Percentiles rank a stretch among this genome's conserved stretches.
These are phyloP conservation scores for Gastrophryne carolinensis DNA, from an alignment of 2,797 vertebrate species.

Conservation along the genomic window DNA sequence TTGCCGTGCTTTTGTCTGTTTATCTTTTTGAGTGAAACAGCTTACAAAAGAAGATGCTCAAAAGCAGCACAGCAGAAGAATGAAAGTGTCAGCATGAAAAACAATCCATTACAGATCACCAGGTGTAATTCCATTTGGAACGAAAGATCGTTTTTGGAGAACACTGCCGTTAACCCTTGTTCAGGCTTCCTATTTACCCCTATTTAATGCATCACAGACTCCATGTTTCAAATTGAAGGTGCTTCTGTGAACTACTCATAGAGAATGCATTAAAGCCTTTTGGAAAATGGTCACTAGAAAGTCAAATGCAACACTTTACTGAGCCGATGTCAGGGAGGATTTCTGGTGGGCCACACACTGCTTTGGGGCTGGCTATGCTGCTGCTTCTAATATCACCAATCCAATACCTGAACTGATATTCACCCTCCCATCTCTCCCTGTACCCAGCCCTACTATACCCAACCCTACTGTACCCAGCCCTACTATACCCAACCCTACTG, in stretches of 20 bases:
- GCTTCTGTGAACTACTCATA: slow-evolving; percentile 1
- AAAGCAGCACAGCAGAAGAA: slow-evolving; percentile 58
- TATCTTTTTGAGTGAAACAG: slow-evolving; percentile 47
- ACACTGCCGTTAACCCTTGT: slow-evolving; percentile 46
- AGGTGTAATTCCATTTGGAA: slow-evolving; percentile 50
- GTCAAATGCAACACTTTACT: background rate
- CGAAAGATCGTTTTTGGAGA: slow-evolving; percentile 48
- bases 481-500: too few relatives aligned
- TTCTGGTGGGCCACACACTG: too few relatives aligned
- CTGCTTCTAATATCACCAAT: too few relatives aligned
- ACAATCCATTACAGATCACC: slow-evolving; percentile 56
- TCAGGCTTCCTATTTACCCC: slow-evolving; percentile 8
- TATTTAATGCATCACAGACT: slow-evolving; percentile 39
- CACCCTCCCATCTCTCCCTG: too few relatives aligned
- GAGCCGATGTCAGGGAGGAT: background rate
- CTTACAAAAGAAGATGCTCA: slow-evolving; percentile 50
- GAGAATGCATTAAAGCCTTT: slow-evolving; percentile 13
- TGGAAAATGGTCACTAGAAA: background rate
- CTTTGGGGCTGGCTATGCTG: too few relatives aligned
- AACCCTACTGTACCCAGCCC: too few relatives aligned
- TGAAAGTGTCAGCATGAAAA: slow-evolving; percentile 41
- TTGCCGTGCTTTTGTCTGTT: slow-evolving; percentile 42
- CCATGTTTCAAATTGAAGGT: slow-evolving; percentile 13
- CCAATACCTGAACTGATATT: too few relatives aligned
- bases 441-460: too few relatives aligned